Conservation (phyloP, 2,888 invertebrate species). For the Callosobruchus maculatus region DNA sequence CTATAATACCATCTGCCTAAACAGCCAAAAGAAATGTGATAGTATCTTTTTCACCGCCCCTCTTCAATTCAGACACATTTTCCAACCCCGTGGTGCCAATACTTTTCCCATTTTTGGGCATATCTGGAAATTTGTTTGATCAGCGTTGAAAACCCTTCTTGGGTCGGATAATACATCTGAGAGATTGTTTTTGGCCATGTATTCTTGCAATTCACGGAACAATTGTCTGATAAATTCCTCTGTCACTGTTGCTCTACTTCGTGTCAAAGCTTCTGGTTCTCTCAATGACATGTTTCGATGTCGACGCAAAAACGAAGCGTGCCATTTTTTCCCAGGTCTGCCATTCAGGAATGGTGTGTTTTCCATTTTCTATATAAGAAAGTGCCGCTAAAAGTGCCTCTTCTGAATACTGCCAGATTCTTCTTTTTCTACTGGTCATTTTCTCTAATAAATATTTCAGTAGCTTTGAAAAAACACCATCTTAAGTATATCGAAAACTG, state of each 20-base stretch:
- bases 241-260: slow-evolving; percentile 11
- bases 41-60: slow-evolving; percentile 28
- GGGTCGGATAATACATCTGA: slow-evolving; percentile 21
- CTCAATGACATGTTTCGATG: slow-evolving; percentile 21
- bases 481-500: too few relatives aligned
- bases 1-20: slow-evolving; percentile 8
- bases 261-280: slow-evolving; percentile 10
- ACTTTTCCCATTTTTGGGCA: slow-evolving; percentile 26
- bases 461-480: too few relatives aligned
- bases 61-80: slow-evolving; percentile 22
- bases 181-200: neutral
- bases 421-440: too few relatives aligned
- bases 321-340: too few relatives aligned
- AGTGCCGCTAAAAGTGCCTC: too few relatives aligned
- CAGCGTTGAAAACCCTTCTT: slow-evolving; percentile 33
- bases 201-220: slow-evolving; percentile 7
- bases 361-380: too few relatives aligned
- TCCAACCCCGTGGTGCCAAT: slow-evolving; percentile 21
- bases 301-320: too few relatives aligned
- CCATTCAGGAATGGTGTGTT: too few relatives aligned
- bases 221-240: slow-evolving; percentile 13
- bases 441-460: too few relatives aligned
- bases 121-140: slow-evolving; percentile 36
- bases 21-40: slow-evolving; percentile 27
- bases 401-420: too few relatives aligned